Conservation (phyloP, 2,888 invertebrate genomes). For the Tyria jacobaeae region DNA sequence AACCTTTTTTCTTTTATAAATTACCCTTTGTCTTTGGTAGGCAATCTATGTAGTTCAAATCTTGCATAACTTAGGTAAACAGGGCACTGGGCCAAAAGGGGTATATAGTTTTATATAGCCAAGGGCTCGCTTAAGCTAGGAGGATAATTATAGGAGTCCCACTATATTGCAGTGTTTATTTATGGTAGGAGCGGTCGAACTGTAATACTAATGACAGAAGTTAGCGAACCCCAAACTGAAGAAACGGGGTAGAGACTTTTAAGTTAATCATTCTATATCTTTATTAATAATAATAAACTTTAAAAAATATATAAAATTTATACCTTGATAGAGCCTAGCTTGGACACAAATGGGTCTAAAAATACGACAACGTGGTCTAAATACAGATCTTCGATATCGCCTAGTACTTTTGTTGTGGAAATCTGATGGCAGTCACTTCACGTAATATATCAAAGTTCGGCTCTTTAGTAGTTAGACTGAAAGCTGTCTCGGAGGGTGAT, state of each 20-base stretch:
- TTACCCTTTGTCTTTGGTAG: neutral
- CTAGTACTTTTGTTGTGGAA: too few species aligned
- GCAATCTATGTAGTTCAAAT: conserved; percentile 19
- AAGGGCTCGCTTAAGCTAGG: neutral
- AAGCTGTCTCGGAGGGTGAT: too few species aligned
- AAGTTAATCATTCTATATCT: too few species aligned
- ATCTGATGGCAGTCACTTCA: too few species aligned
- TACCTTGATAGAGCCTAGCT: too few species aligned
- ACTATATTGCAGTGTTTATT: neutral
- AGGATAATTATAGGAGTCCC: neutral
- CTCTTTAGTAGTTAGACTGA: too few species aligned
- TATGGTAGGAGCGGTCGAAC: neutral
- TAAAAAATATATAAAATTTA: too few species aligned
- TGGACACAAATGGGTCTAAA: too few species aligned
- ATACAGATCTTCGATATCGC: too few species aligned
- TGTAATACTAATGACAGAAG: neutral
- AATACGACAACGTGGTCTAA: too few species aligned
- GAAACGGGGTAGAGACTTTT: neutral
- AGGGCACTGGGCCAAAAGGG: conserved; percentile 17
- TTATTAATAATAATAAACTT: too few species aligned
- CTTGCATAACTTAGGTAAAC: conserved; percentile 27
- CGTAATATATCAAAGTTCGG: too few species aligned
- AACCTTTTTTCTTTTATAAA: neutral
- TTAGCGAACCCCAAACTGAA: neutral
- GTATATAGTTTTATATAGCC: conserved; percentile 3